These are phyloP conservation scores for Eufriesea mexicana DNA, from an alignment of 1,140 invertebrate species.

Conservation along the genomic window DNA sequence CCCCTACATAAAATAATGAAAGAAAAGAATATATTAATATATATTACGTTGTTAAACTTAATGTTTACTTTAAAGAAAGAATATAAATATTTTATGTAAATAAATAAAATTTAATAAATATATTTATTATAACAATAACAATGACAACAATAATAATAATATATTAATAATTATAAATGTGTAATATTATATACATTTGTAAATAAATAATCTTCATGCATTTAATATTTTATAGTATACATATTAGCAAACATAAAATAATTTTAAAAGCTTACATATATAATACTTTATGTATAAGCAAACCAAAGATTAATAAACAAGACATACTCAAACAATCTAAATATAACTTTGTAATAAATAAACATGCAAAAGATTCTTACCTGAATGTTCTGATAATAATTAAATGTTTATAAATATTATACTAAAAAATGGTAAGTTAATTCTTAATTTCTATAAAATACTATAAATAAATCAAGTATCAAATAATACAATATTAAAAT, in stretches of 20 bases:
- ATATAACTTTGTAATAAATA: background rate
- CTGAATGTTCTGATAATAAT: conserved; percentile 10
- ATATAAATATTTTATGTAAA: background rate
- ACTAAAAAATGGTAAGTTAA: conserved; percentile 7
- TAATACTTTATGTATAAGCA: background rate
- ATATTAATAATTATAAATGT: background rate
- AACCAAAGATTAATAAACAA: background rate
- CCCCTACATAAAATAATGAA: conserved; percentile 50
- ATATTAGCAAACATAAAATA: background rate
- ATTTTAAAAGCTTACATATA: background rate
- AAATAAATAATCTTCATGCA: background rate
- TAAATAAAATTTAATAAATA: conserved; percentile 6
- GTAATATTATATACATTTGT: background rate
- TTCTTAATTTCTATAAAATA: background rate
- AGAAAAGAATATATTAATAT: background rate
- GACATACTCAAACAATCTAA: background rate
- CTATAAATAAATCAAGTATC: background rate
- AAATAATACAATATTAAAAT: conserved; percentile 1
- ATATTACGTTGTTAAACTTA: background rate
- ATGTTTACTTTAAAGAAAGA: too few species aligned
- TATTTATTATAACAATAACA: background rate
- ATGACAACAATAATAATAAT: background rate
- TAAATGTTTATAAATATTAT: conserved; percentile 9
- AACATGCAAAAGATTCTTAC: background rate
- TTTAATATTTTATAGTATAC: conserved; percentile 4